These are phyloP conservation scores for Trichechus manatus DNA, from an alignment of 2,113 vertebrate species.

Conservation along the genomic window DNA sequence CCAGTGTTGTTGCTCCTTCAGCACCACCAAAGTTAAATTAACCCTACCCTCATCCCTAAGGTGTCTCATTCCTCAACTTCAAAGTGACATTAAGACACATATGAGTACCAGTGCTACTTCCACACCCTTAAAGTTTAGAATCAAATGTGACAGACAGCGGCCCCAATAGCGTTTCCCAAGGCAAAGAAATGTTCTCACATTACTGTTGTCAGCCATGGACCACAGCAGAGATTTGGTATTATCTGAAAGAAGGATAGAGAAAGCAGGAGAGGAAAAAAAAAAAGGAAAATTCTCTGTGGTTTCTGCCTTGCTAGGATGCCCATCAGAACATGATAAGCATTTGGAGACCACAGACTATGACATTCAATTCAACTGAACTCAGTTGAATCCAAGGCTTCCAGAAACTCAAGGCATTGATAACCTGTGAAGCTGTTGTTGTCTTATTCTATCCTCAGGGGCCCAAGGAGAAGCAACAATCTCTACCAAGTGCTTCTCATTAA, in stretches of 20 bases:
- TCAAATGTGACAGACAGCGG: neutral
- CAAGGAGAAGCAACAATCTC: neutral
- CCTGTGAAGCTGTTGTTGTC: neutral
- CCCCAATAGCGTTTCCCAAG: neutral
- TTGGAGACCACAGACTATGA: neutral
- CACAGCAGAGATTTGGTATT: neutral
- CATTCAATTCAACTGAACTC: constrained; percentile 38
- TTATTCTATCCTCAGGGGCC: constrained; percentile 3
- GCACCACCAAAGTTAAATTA: neutral
- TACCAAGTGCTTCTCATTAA: neutral
- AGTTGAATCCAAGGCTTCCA: neutral
- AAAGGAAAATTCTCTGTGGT: neutral
- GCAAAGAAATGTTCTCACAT: neutral
- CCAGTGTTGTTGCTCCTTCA: neutral
- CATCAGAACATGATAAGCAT: constrained; percentile 9
- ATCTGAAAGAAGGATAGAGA: neutral
- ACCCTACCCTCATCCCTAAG: neutral
- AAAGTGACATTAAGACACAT: neutral
- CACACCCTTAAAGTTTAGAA: neutral
- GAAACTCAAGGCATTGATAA: neutral
- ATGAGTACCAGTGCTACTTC: neutral
- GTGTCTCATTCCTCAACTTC: neutral
- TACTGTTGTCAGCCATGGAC: neutral
- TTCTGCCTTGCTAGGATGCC: neutral
- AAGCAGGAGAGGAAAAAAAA: neutral